A percentile compares a stretch with the other conserved stretches of the same genome.
Evolutionary conservation across 2,888 invertebrate genomes (phyloP).

Genomic region (Lymantria monacha): DNA sequence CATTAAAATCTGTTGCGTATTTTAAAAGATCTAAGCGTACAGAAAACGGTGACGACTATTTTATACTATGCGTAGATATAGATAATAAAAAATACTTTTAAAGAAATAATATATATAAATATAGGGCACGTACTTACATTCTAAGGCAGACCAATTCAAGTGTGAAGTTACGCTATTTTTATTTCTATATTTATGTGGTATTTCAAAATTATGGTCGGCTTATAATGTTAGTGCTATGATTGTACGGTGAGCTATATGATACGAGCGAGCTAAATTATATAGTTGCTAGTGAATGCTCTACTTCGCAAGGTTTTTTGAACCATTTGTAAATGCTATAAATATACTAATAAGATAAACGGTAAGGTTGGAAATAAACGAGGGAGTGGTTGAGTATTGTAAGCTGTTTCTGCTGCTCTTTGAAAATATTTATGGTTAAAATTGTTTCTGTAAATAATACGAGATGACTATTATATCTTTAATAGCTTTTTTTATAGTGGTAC

Average conservation of each 20-base stretch:
- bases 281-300: conserved; percentile 3
- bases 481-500: too few relatives aligned
- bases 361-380: not conserved
- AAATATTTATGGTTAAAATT: not conserved
- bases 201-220: conserved; percentile 20
- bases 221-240: conserved; percentile 22
- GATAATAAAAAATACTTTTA: too few relatives aligned
- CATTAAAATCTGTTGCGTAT: too few relatives aligned
- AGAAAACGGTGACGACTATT: too few relatives aligned
- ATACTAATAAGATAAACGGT: not conserved
- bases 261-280: conserved; percentile 17
- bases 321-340: conserved; percentile 5
- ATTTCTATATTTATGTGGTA: conserved; percentile 20
- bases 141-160: conserved; percentile 4
- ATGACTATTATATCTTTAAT: too few relatives aligned
- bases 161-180: conserved; percentile 7
- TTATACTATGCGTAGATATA: too few relatives aligned
- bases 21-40: too few relatives aligned
- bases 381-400: not conserved
- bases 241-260: conserved; percentile 3
- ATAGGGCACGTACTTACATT: not conserved
- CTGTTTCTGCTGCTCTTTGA: not conserved
- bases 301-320: conserved; percentile 2
- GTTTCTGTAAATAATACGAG: not conserved
- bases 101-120: too few relatives aligned